Base-by-base conservation (phyloP, 2,888 invertebrate genomes). In the Phaedon cochleariae region DNA sequence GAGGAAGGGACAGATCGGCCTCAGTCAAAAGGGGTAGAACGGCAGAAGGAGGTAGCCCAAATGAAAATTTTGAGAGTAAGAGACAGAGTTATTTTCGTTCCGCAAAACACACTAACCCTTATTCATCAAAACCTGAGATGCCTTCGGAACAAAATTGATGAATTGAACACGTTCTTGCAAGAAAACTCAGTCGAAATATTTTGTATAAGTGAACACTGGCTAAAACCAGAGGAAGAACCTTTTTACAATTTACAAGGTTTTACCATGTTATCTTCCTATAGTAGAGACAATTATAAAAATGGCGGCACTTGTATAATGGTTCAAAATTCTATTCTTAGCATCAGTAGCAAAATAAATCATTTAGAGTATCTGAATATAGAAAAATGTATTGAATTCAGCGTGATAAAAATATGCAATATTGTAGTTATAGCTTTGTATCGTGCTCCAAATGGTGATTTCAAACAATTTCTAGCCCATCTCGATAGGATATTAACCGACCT, bases 391-490 rank as follows among this genome's bases (percentile, higher is more conserved):
- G 51, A 52, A 52, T 52, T 52, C 51, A 52, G 22, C 10, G 52
- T 29, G 52, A 46, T 46, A 46, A 46, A 46, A 46, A 46, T 46
- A 2, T 15, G 46, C 15, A 7, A 46, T 46, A 2, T 46, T 46
- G 15, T 46, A 46, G 46, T 46, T 17, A 46, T 46, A 15, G 15
- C 46, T 46, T 46, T 46, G 46, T 46, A 46, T 46, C 46, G 46
- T 46, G 46, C 46, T 7, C 31, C 31, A 34, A 34, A 34, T 34
- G 31, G 31, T 34, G 31, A 52, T 52, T 52, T 52, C 52, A 52
- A 52, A 52, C 22, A 15, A 52, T 52, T 52, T 52, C 10, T 52
- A 52, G 26, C 52, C 29, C 15, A 52, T 29, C 52, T 52, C 29
- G 52, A 52, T 29, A 52, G 26, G 29, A 52, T 52, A 29, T 29